These are phyloP conservation scores for Ditylenchus dipsaci DNA, from an alignment of 1,140 invertebrate species.

Conservation along the genomic window DNA sequence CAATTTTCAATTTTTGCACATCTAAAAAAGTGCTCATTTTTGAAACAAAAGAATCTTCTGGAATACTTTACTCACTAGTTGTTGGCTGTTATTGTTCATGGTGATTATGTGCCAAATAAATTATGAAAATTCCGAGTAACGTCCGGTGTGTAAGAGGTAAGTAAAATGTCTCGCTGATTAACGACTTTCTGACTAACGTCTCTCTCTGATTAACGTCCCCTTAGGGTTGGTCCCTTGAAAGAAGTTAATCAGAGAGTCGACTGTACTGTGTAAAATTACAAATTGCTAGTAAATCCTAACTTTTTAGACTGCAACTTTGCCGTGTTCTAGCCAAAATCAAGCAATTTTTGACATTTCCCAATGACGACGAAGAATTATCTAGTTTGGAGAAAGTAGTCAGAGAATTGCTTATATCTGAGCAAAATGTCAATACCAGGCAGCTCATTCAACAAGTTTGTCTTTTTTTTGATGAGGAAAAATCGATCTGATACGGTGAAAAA, in stretches of 20 bases:
- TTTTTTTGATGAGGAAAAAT: slow-evolving; percentile 1
- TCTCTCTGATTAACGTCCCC: too few relatives aligned
- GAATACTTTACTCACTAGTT: too few relatives aligned
- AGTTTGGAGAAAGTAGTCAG: slow-evolving; percentile 42
- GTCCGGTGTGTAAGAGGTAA: too few relatives aligned
- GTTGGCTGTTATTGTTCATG: too few relatives aligned
- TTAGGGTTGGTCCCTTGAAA: too few relatives aligned
- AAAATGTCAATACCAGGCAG: slow-evolving; percentile 34
- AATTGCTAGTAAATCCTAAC: not conserved
- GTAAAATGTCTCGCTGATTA: too few relatives aligned
- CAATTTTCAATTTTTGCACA: too few relatives aligned
- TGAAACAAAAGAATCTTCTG: too few relatives aligned
- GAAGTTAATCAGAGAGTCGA: not conserved
- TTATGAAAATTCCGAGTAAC: too few relatives aligned
- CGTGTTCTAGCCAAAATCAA: slow-evolving; percentile 60
- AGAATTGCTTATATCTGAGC: slow-evolving; percentile 40
- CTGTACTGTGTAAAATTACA: not conserved
- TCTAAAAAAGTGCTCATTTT: too few relatives aligned
- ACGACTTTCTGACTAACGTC: too few relatives aligned
- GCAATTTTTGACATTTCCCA: slow-evolving; percentile 58
- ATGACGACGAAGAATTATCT: slow-evolving; percentile 52
- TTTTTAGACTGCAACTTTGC: slow-evolving; percentile 59
- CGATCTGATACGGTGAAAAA: slow-evolving; percentile 2
- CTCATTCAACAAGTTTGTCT: slow-evolving; percentile 44
- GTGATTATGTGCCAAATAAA: too few relatives aligned